Base-by-base conservation (phyloP, 2,888 invertebrate species). In the Parnassius mnemosyne region DNA sequence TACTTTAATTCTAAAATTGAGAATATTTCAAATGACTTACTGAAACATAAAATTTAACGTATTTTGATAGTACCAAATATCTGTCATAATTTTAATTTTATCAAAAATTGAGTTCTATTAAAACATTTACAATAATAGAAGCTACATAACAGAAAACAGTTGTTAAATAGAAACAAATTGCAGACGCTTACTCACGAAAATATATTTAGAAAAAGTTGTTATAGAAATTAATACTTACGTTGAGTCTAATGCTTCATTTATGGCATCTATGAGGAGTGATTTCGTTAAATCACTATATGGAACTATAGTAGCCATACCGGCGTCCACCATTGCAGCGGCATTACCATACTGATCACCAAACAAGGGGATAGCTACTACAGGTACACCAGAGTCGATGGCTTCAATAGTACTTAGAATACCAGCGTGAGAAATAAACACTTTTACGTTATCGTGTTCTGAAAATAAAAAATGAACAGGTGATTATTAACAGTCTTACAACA, bases 301-400 rank as follows among this genome's bases (percentile, higher is more conserved):
- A 1, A 95, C 82, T 9, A 93, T 85, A 1, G 92, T 83, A 1
- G 94, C 95, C 5, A 94, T 83, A 9, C 94, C 94, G 10, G 92
- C 92, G 56, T 93, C 93, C 71, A 92, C 91, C 3, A 94, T 78
- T 0, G 93, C 93, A 52, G 92, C 92, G 0, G 94, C 94, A 75
- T 95, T 95, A 0, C 93, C 92, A 66, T 93, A 93, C 74, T 95
- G 95, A 75, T 95, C 95, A 1, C 95, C 95, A 71, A 94, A 95
- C 56, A 95, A 89, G 7, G 95, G 95, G 44, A 95, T 92, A 5
- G 94, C 92, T 9, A 95, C 81, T 55, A 94, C 85, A 9, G 95
- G 95, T 47, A 94, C 92, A 11, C 94, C 95, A 58, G 94, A 93
- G 69, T 95, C 93, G 7, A 94, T 85, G 0, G 94, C 93, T 76